Evolutionary conservation across 2,888 invertebrate genomes (phyloP), one percentile per base, ranked within the genome.

Genomic region (Altica lythri): DNA sequence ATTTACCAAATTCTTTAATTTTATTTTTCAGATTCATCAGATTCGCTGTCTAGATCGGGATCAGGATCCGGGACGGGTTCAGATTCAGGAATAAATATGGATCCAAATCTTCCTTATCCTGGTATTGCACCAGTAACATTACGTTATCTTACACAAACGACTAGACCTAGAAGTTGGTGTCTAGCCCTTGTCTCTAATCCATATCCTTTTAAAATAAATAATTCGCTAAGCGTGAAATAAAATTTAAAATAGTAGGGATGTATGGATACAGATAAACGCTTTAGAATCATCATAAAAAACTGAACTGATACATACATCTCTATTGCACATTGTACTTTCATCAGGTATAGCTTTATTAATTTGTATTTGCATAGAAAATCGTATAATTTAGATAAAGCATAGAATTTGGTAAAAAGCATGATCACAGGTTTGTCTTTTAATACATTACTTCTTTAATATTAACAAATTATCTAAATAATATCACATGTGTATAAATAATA

Each of bases 131-230:
- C 91, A 54, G 83, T 92, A 63, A 88, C 91, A 47, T 82, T 96
- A 70, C 84, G 88, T 68, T 95, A 94, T 76, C 81, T 98, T 70
- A 88, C 90, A 60, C 98, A 98, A 77, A 90, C 86, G 59, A 90
- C 93, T 51, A 82, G 88, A 62, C 92, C 96, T 25, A 84, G 98
- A 72, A 92, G 89, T 79, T 92, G 92, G 92, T 97, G 97, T 79
- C 85, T 99, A 72, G 88, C 86, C 74, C 90, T 96, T 80, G 96
- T 98, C 80, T 96, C 95, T 62, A 96, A 95, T 87, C 96, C 96
- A 95, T 97, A 97, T 96, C 96, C 96, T 96, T 95, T 48, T 40
- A 8, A 16, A 19, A 25, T 19, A 27, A 46, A 12, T 12, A 12
- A 13, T 14, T 1, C 5, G 22, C 8, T 27, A 10, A 27, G 4